Percentiles rank a stretch among this genome's conserved stretches.
Conservation (phyloP, 2,888 invertebrate species). For the Pollenia griseotomentosa region DNA sequence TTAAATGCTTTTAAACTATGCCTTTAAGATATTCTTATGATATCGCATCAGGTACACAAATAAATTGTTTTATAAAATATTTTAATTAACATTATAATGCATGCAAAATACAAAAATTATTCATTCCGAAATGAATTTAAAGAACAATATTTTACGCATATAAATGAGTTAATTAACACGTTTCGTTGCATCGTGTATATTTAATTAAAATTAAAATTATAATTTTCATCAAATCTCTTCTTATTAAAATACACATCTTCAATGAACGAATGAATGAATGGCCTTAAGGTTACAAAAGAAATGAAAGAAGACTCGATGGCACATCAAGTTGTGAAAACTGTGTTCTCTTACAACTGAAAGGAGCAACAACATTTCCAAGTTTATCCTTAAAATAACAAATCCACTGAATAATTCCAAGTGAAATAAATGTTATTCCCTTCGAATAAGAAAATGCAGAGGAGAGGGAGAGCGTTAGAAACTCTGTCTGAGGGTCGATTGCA, state of each 20-base stretch:
- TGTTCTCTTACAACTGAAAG: slow-evolving; percentile 25
- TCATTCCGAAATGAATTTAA: slow-evolving; percentile 65
- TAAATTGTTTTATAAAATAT: neutral
- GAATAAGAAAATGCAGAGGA: neutral
- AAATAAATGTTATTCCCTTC: slow-evolving; percentile 14
- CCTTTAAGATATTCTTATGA: neutral
- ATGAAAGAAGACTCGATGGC: neutral
- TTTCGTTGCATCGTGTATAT: slow-evolving; percentile 64
- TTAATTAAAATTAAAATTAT: slow-evolving; percentile 42
- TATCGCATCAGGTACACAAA: slow-evolving; percentile 5
- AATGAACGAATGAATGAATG: slow-evolving; percentile 3
- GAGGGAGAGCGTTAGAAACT: neutral
- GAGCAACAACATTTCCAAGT: slow-evolving; percentile 63
- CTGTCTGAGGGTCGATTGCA: slow-evolving; percentile 51
- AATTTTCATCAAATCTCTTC: slow-evolving; percentile 50
- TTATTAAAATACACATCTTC: slow-evolving; percentile 30
- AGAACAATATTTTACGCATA: slow-evolving; percentile 79
- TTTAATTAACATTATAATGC: slow-evolving; percentile 23
- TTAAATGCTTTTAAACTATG: neutral
- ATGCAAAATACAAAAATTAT: slow-evolving; percentile 3
- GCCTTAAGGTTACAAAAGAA: slow-evolving; percentile 51
- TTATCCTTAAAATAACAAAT: slow-evolving; percentile 71
- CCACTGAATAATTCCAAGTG: slow-evolving; percentile 33
- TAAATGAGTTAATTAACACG: slow-evolving; percentile 82
- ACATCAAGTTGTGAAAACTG: slow-evolving; percentile 6